A percentile compares a stretch with the other conserved stretches of the same genome.
phyloP scores from a whole-genome alignment of 1,140 invertebrate genomes.

The Anoplolepis gracilipes region DNA sequence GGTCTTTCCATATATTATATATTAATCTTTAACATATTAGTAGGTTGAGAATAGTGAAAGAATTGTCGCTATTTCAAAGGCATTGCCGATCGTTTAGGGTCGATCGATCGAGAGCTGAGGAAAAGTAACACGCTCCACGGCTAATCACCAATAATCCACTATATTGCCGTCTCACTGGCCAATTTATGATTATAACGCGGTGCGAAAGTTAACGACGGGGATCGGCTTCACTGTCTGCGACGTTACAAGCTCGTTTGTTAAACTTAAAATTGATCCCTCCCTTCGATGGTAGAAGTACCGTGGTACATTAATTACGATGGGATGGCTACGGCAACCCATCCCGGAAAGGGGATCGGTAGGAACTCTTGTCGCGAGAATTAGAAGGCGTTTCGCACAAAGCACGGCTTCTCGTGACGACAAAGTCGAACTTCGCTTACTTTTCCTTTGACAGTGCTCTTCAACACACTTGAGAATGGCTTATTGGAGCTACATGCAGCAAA shows the following conservation, averaged over 20 bases:
- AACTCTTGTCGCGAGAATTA: constrained; percentile 52
- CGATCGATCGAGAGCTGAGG: constrained; percentile 25
- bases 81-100: background rate
- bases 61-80: background rate
- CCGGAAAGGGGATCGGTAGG: constrained; percentile 49
- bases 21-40: background rate
- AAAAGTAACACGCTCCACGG: constrained; percentile 51
- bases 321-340: constrained; percentile 54
- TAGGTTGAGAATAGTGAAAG: too few relatives aligned
- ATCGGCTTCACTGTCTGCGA: constrained; percentile 48
- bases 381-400: constrained; percentile 58
- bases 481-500: background rate
- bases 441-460: constrained; percentile 25
- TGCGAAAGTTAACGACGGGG: constrained; percentile 67
- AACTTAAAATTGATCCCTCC: constrained; percentile 78
- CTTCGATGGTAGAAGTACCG: constrained; percentile 53
- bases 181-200: constrained; percentile 71
- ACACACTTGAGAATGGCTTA: constrained; percentile 8
- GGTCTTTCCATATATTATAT: background rate
- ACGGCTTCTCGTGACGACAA: constrained; percentile 26
- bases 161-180: constrained; percentile 46
- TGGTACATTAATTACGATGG: constrained; percentile 74
- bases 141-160: constrained; percentile 64
- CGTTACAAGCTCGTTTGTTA: constrained; percentile 75
- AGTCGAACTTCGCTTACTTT: constrained; percentile 57